Percentiles rank a stretch among this genome's conserved stretches.
phyloP scores from a whole-genome alignment of 1,140 invertebrate species.

The Achatina immaculata region DNA sequence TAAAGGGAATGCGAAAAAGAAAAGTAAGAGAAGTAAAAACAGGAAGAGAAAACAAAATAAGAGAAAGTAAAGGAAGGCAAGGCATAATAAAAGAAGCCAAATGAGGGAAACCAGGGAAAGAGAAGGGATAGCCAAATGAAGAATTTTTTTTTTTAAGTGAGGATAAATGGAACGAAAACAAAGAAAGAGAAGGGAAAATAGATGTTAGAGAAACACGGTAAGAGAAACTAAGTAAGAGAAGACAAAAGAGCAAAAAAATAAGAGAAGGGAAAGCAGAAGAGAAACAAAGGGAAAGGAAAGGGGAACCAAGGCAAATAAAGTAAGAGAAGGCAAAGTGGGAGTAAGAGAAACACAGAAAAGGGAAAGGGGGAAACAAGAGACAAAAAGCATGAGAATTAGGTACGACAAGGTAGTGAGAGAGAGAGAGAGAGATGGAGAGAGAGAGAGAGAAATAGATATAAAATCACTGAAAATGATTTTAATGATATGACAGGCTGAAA shows the following conservation, averaged over 20 bases:
- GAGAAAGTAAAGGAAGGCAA: not conserved
- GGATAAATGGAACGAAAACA: not conserved
- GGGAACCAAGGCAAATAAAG: too few species aligned
- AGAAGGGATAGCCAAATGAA: too few species aligned
- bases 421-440: slow-evolving; percentile 22
- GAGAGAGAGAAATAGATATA: not conserved
- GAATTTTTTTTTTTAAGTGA: not conserved
- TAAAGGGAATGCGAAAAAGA: not conserved
- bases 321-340: not conserved
- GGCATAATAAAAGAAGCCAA: not conserved
- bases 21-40: not conserved
- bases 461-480: not conserved
- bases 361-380: not conserved
- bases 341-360: slow-evolving; percentile 12
- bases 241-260: not conserved
- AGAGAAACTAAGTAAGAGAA: too few species aligned
- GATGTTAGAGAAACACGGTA: not conserved
- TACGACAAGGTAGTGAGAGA: not conserved
- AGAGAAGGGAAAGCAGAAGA: not conserved
- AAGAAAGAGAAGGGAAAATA: slow-evolving; percentile 2
- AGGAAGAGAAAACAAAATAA: not conserved
- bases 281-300: not conserved
- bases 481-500: not conserved
- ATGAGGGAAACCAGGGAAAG: not conserved
- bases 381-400: not conserved